Percentiles rank a stretch among this genome's conserved stretches.
These are phyloP conservation scores for Melipona bicolor DNA, from an alignment of 2,888 invertebrate genomes.

Conservation along the genomic window DNA sequence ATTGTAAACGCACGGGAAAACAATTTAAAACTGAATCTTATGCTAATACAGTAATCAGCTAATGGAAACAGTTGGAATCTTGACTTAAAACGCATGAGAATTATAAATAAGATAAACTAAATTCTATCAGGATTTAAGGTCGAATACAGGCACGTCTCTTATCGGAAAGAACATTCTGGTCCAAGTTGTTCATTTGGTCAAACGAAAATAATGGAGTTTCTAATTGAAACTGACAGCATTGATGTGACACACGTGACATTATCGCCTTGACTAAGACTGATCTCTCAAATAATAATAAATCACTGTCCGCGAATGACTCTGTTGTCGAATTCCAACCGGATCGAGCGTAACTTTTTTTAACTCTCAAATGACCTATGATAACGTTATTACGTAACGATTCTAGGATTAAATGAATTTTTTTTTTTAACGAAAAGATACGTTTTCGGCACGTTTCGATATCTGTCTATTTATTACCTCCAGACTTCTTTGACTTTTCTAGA, in stretches of 20 bases:
- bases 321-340: slow-evolving; percentile 4
- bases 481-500: background rate
- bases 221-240: slow-evolving; percentile 1
- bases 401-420: background rate
- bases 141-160: no score
- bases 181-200: background rate
- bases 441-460: background rate
- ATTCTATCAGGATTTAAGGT: background rate
- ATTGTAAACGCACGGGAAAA: background rate
- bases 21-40: background rate
- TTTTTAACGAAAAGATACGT: background rate
- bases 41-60: background rate
- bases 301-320: background rate
- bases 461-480: background rate
- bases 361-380: slow-evolving; percentile 15
- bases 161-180: no score
- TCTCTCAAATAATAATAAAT: slow-evolving; percentile 17
- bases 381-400: background rate
- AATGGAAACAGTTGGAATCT: background rate
- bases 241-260: background rate
- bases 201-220: background rate
- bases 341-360: slow-evolving; percentile 6
- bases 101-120: background rate
- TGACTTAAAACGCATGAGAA: background rate
- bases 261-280: background rate